Conservation (phyloP, 2,113 vertebrate species). For the Petromus typicus region DNA sequence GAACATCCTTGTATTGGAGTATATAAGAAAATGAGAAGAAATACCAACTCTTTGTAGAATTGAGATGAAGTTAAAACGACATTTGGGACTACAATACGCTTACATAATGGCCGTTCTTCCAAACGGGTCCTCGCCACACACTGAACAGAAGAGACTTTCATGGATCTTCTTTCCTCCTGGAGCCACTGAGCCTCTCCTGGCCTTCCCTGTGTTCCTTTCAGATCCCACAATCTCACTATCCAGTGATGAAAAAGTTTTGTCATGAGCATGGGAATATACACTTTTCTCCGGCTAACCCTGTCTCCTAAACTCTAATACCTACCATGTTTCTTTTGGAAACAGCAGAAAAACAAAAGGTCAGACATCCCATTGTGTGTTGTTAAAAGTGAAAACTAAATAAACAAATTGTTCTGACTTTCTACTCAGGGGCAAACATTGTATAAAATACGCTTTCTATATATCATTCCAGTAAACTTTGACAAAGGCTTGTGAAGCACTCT, state of each 20-base stretch:
- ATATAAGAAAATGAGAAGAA: neutral
- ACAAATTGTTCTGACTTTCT: neutral
- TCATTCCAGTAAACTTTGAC: neutral
- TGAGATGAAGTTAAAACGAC: conserved; percentile 1
- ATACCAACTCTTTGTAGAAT: neutral
- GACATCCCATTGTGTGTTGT: neutral
- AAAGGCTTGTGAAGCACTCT: neutral
- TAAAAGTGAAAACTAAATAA: conserved; percentile 8
- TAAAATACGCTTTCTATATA: neutral
- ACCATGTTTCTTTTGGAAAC: neutral
- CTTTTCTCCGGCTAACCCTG: neutral
- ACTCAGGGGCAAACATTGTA: neutral
- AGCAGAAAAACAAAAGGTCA: neutral
- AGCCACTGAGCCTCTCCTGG: neutral
- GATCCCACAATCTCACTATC: neutral
- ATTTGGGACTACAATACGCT: no score
- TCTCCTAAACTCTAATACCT: neutral
- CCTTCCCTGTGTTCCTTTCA: neutral
- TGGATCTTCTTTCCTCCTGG: neutral
- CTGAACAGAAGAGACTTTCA: neutral
- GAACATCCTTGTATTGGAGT: neutral
- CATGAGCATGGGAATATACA: neutral
- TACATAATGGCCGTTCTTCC: neutral
- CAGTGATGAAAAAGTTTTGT: neutral
- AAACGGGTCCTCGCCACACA: neutral